These are phyloP conservation scores for Bombus sylvicola DNA, from an alignment of 1,140 invertebrate genomes.

Conservation along the genomic window DNA sequence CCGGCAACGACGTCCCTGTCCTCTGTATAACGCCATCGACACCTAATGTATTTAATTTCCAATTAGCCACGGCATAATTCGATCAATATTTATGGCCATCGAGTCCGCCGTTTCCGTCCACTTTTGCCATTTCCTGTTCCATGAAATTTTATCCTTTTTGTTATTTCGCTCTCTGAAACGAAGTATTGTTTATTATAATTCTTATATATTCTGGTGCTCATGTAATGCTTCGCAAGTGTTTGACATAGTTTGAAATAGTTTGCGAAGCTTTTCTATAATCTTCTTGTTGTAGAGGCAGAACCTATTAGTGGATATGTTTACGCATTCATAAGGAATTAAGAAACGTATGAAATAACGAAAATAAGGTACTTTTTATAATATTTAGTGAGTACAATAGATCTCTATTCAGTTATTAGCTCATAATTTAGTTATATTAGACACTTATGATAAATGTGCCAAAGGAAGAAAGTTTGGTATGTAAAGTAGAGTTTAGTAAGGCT, in stretches of 20 bases:
- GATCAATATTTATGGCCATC: conserved; percentile 40
- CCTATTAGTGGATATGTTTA: no score
- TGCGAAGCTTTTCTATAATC: no score
- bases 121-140: background rate
- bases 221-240: no score
- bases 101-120: conserved; percentile 1
- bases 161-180: background rate
- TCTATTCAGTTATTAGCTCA: no score
- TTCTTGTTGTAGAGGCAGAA: no score
- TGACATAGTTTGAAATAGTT: no score
- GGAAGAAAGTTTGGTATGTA: background rate
- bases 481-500: background rate
- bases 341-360: no score
- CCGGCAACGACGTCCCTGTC: conserved; percentile 73
- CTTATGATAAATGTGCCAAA: background rate
- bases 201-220: no score
- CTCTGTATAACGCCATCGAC: conserved; percentile 71
- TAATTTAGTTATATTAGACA: no score
- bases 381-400: no score
- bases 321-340: no score
- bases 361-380: no score
- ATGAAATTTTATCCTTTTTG: background rate
- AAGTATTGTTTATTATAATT: background rate
- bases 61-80: conserved; percentile 65
- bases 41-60: conserved; percentile 74